Evolutionary conservation across 1,140 invertebrate genomes (phyloP).

Genomic region (Drosophila obscura): DNA sequence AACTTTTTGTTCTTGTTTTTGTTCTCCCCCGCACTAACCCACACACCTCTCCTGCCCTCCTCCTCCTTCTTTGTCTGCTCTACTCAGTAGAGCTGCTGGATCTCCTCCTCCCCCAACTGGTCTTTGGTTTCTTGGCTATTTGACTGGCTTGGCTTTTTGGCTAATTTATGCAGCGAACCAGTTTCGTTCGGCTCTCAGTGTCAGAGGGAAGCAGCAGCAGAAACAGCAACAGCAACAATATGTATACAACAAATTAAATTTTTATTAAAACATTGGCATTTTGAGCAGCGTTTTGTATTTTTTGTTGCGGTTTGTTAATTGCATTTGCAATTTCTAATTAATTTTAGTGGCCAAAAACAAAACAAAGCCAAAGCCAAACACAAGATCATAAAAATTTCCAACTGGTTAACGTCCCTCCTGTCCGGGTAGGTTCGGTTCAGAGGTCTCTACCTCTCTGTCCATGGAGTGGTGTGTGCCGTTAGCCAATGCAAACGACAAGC

Average conservation of each 20-base stretch:
- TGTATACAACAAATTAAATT: slow-evolving; percentile 53
- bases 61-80: no score
- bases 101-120: not conserved
- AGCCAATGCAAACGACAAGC: slow-evolving; percentile 80
- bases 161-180: slow-evolving; percentile 79
- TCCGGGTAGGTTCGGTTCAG: slow-evolving; percentile 14
- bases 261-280: slow-evolving; percentile 61
- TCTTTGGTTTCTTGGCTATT: slow-evolving; percentile 41
- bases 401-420: slow-evolving; percentile 38
- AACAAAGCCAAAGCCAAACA: slow-evolving; percentile 23
- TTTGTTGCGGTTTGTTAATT: slow-evolving; percentile 60
- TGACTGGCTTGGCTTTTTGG: slow-evolving; percentile 53
- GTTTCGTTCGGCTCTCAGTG: slow-evolving; percentile 68
- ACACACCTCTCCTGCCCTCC: slow-evolving; percentile 29
- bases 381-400: slow-evolving; percentile 54
- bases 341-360: slow-evolving; percentile 51
- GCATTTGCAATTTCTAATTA: slow-evolving; percentile 81
- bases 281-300: slow-evolving; percentile 18
- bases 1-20: slow-evolving; percentile 55
- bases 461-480: slow-evolving; percentile 55
- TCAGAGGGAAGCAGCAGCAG: slow-evolving; percentile 30
- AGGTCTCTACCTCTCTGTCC: slow-evolving; percentile 19
- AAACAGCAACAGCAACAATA: slow-evolving; percentile 6
- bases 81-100: not conserved
- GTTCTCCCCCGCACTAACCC: slow-evolving; percentile 43